Evolutionary conservation across 1,140 invertebrate species (phyloP).

Genomic region (Euwallacea fornicatus): DNA sequence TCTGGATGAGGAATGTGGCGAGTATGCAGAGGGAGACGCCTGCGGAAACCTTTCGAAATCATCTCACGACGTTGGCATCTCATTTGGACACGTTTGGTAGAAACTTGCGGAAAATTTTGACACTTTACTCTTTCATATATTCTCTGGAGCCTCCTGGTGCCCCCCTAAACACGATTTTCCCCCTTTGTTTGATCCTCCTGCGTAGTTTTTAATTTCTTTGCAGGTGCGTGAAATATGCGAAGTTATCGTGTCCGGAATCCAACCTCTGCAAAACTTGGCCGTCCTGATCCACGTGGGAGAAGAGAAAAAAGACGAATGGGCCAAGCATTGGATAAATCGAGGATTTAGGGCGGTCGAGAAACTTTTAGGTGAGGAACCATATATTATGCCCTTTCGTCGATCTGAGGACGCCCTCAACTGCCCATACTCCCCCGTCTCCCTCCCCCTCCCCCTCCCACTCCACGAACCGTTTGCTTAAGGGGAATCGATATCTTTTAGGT

Average conservation of each 20-base stretch:
- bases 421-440: too few relatives aligned
- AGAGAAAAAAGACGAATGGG: conserved; percentile 89
- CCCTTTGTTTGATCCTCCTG: background rate
- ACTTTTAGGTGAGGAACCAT: conserved; percentile 52
- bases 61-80: too few relatives aligned
- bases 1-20: too few relatives aligned
- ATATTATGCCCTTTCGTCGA: background rate
- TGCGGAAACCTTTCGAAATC: too few relatives aligned
- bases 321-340: conserved; percentile 86
- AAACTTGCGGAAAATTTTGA: too few relatives aligned
- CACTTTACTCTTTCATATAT: too few relatives aligned
- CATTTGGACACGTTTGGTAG: too few relatives aligned
- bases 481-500: conserved; percentile 49
- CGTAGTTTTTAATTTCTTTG: background rate
- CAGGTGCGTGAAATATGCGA: conserved; percentile 73
- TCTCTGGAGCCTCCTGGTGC: background rate
- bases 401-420: background rate
- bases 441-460: too few relatives aligned
- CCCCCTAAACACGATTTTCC: background rate
- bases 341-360: conserved; percentile 91
- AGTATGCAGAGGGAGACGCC: too few relatives aligned
- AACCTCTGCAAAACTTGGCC: conserved; percentile 91
- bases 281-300: conserved; percentile 84
- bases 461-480: background rate
- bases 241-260: conserved; percentile 89